Conservation (phyloP, 2,113 vertebrate species). For the Centrocercus urophasianus region DNA sequence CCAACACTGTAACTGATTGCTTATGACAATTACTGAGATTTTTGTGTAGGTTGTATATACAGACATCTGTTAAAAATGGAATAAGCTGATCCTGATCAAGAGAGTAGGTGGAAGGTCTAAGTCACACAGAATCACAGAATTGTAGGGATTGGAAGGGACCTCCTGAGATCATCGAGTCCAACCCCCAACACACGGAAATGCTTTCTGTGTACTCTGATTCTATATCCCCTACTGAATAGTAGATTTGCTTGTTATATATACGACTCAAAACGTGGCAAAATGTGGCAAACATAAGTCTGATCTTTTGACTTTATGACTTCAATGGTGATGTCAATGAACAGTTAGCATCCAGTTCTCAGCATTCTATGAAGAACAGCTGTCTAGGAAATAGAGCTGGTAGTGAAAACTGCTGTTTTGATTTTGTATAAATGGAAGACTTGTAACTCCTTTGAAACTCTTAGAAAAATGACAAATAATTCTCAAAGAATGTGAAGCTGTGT, state of each 20-base stretch:
- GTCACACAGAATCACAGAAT: neutral
- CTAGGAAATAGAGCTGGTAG: neutral
- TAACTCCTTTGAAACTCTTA: neutral
- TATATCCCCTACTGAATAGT: neutral
- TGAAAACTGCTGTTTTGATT: neutral
- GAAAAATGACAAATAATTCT: neutral
- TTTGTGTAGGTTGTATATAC: neutral
- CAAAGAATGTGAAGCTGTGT: neutral
- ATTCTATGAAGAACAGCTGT: neutral
- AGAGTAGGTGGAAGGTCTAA: neutral
- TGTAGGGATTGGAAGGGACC: too few relatives aligned
- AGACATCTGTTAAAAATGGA: neutral
- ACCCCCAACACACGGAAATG: neutral
- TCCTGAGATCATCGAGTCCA: too few relatives aligned
- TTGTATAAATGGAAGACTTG: neutral
- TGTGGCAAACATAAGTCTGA: too few relatives aligned
- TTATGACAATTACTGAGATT: neutral
- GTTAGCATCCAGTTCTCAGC: neutral
- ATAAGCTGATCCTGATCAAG: neutral
- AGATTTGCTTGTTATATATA: neutral
- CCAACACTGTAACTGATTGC: neutral
- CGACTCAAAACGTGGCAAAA: neutral
- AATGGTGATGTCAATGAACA: neutral
- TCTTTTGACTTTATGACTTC: neutral
- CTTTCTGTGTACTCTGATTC: neutral